Evolutionary conservation across 2,113 vertebrate species (phyloP).

Genomic region (Oreotragus oreotragus): DNA sequence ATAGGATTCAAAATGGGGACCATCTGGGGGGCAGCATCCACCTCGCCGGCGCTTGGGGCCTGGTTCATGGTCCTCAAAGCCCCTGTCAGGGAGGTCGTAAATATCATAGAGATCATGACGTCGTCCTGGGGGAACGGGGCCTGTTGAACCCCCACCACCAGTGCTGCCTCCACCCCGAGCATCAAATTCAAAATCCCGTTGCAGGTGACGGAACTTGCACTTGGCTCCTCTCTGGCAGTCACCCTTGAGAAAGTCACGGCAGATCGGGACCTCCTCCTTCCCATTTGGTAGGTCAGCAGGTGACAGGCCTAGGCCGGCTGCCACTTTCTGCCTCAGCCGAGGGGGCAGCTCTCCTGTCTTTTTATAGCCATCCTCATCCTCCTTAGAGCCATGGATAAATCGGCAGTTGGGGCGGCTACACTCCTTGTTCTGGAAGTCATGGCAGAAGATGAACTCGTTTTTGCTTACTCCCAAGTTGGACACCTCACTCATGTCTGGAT

Average conservation of each 20-base stretch:
- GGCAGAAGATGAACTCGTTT: conserved; percentile 98
- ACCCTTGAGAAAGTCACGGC: conserved; percentile 95
- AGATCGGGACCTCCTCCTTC: conserved; percentile 95
- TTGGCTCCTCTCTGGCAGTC: conserved; percentile 96
- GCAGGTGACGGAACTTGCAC: conserved; percentile 95
- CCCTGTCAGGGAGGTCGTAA: conserved; percentile 86
- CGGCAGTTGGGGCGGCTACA: conserved; percentile 94
- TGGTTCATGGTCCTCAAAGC: conserved; percentile 89
- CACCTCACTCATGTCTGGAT: conserved; percentile 94
- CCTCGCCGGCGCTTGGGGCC: conserved; percentile 90
- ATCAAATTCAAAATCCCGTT: conserved; percentile 92
- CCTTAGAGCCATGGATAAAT: conserved; percentile 96
- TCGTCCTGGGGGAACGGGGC: conserved; percentile 78
- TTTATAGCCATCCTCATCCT: conserved; percentile 98
- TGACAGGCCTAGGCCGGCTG: conserved; percentile 90
- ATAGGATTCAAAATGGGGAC: conserved; percentile 91
- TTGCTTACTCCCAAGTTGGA: conserved; percentile 95
- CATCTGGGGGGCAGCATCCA: conserved; percentile 74
- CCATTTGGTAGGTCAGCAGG: conserved; percentile 93
- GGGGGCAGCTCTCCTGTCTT: conserved; percentile 93
- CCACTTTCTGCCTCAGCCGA: conserved; percentile 92
- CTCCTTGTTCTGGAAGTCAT: conserved; percentile 98
- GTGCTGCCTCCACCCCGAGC: conserved; percentile 73
- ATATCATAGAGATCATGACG: conserved; percentile 83
- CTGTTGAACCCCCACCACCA: conserved; percentile 72